Evolutionary conservation across 1,140 invertebrate species (phyloP), one percentile per base, ranked within the genome.

Genomic region (Calephelis virginiensis): DNA sequence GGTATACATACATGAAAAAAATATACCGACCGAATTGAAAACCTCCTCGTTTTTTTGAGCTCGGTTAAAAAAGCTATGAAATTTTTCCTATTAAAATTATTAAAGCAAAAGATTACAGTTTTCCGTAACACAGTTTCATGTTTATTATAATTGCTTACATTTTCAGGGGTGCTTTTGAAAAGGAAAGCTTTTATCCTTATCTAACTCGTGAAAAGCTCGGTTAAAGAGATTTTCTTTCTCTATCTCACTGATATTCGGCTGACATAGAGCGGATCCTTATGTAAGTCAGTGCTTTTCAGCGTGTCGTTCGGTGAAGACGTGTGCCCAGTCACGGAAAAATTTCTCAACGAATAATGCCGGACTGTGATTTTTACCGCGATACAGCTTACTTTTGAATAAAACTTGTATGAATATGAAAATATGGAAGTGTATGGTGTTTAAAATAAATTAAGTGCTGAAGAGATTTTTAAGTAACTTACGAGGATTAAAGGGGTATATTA

Each of bases 241-340:
- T 78, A 47, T 88, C 83, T 63, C 67, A 56, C 76, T 70, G 75
- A 74, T 64, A 68, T 79, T 75, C 69, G 65, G 77, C 76, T 83
- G 75, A 80, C 78, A 82, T 76, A 80, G 80, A 78, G 77, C 70
- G 74, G 79, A 78, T 89, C 86, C 88, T 89, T 89, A 90, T 85
- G 84, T 90, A 89, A 89, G 86, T 77, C 85, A 90, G 88, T 89
- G 76, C 83, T 82, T 69, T 75, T 63, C 56, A 53, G 64, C 14
- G 60, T 61, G 60, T 64, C 73, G 66, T 46, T 10, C 8, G 3
- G 70, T 64, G 48, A 67, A 75, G 81, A 74, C 82, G 85, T 66
- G 74, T 68, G 72, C 70, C 62, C 61, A 60, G 61, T 64, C 50
- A 38, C 50, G 63, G 12, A 59, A 64, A 75, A 73, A 28, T 28